Evolutionary conservation across 2,797 vertebrate genomes (phyloP).

Genomic region (Bucorvus abyssinicus): DNA sequence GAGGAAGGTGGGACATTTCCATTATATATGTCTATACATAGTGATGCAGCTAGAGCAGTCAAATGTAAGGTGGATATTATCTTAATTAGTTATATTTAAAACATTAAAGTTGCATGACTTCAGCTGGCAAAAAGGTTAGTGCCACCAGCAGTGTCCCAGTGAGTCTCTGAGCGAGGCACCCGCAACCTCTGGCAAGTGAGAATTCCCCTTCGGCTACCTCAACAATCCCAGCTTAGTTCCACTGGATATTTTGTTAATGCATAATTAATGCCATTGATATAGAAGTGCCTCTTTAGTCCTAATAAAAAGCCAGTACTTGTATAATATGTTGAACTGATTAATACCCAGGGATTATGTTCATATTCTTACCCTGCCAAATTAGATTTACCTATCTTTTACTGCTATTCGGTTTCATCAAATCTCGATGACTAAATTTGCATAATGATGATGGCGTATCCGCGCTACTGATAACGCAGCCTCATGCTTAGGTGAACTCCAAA

Average conservation of each 20-base stretch:
- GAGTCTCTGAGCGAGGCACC: not conserved
- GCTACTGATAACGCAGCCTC: not conserved
- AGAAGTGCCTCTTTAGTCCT: not conserved
- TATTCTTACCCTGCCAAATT: not conserved
- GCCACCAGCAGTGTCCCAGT: rapidly evolving
- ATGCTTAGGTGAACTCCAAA: rapidly evolving
- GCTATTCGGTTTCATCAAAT: not conserved
- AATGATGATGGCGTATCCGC: rapidly evolving
- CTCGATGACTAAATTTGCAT: not conserved
- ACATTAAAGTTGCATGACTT: not conserved
- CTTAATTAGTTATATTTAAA: not conserved
- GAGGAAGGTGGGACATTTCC: not conserved
- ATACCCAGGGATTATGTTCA: not conserved
- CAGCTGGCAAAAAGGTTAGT: not conserved
- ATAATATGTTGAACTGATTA: not conserved
- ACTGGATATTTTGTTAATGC: not conserved
- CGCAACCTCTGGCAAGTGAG: not conserved
- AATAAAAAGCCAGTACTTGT: not conserved
- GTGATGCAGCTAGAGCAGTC: not conserved
- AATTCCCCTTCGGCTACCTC: not conserved
- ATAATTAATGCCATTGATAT: not conserved
- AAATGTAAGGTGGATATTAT: not conserved
- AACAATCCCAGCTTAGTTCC: not conserved
- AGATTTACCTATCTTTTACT: not conserved
- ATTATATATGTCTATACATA: not conserved